phyloP scores from a whole-genome alignment of 2,797 vertebrate species.

The Lophotriccus pileatus region DNA sequence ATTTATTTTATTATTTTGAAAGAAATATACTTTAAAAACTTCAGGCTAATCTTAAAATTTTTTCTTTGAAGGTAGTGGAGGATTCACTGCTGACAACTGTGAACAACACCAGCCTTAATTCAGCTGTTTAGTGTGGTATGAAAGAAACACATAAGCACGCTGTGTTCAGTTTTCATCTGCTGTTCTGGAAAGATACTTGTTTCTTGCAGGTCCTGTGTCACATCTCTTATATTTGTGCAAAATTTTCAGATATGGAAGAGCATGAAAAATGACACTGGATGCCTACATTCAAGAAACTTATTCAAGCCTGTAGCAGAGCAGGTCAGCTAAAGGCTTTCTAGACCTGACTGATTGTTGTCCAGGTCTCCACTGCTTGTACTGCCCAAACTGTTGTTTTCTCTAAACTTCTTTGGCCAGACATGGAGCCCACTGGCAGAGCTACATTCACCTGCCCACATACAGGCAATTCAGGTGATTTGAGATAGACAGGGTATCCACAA shows the following conservation, averaged over 20 bases:
- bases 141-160: background rate
- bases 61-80: background rate
- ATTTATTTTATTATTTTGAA: background rate
- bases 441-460: background rate
- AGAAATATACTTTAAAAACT: background rate
- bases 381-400: background rate
- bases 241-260: background rate
- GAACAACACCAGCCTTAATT: background rate
- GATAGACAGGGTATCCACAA: background rate
- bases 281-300: background rate
- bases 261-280: background rate
- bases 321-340: background rate
- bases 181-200: background rate
- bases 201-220: background rate
- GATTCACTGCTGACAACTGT: background rate
- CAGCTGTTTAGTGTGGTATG: background rate
- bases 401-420: background rate
- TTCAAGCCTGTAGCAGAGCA: background rate
- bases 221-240: background rate
- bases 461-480: background rate
- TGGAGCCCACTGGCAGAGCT: background rate
- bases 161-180: background rate
- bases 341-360: accelerated
- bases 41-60: background rate
- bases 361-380: too few species aligned